Evolutionary conservation across 2,888 invertebrate genomes (phyloP), one percentile per base, ranked within the genome.

Genomic region (Cosmorhoe ocellata): DNA sequence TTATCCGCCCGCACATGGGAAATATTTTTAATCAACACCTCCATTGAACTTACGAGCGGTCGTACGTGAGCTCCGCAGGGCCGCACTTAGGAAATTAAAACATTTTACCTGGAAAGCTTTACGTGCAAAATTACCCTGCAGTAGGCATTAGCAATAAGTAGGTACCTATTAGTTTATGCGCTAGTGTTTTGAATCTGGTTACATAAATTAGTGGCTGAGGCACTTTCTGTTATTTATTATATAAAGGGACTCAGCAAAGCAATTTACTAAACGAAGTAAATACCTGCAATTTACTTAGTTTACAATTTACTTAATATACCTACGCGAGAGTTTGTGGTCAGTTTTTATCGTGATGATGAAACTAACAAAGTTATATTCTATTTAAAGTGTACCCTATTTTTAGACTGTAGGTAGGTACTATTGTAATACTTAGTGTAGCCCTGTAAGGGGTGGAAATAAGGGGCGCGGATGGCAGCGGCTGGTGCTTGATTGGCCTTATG

Each of bases 21-120:
- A 90, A 90, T 91, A 90, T 90, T 90, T 91, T 91, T 91, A 90
- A 90, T 90, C 91, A 91, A 91, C 90, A 90, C 91, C 90, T 90
- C 90, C 90, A 90, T 90, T 90, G 89, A 90, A 90, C 90, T 91
- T 90, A 90, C 90, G 90, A 90, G 90, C 87, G 86, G 84, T 82
- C 83, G 88, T 89, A 89, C 88, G 90, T 89, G 90, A 87, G 88
- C 86, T 79, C 76, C 50, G 51, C 87, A 84, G 90, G 81, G 75
- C 59, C 73, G 88, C 52, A 86, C 66, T 82, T 43, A 52, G 59
- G 49, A 49, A 46, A 38, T 41, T 48, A 50, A 60, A 51, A 53
- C 53, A 44, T 54, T 53, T 46, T 55, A 59, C 53, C 46, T 47
- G 48, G 27, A 49, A 45, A 43, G 40, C 36, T 55, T 56, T 34